Base-by-base conservation (phyloP, 1,140 invertebrate species). In the Campoletis sonorensis region DNA sequence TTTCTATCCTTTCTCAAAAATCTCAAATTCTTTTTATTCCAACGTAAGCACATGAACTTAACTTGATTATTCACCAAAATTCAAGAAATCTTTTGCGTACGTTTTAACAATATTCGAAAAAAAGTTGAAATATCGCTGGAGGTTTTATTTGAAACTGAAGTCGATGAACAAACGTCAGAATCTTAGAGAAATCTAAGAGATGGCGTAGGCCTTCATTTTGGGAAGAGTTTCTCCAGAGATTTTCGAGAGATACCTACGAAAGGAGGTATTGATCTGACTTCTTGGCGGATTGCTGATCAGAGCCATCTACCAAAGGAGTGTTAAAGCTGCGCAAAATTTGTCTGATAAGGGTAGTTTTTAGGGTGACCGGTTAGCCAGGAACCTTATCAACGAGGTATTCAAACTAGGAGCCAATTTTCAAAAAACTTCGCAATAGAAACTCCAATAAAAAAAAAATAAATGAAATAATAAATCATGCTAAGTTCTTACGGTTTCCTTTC, bases 141-240 rank as follows among this genome's bases (percentile, higher is more conserved):
- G 30, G 11, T 11, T 45, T 8, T 45, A 45, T 45, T 45, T 1
- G 11, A 45, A 45, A 45, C 40, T 4, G 1, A 45, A 45, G 40
- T 18, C 11, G 49, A 16, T n/a, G 64, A 37, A 68, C 13, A 77
- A 49, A 30, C 49, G 71, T 15, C 58, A n/a, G 33, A 76, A 76
- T 26, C 27, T 30, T 27, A 0, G 23, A 15, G n/a, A 61, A 78
- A 77, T 85, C 88, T 85, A 73, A 88, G 86, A 90, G 88, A 90
- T 90, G 89, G 89, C 89, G 89, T 83, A 84, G 70, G 81, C 67
- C 83, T 85, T 88, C 89, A 90, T 90, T 90, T 90, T 90, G 81
- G 51, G 49, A 75, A 40, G 13, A 70, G 26, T n/a, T 11, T 79
- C 78, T 64, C 51, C 11, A n/a, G 73, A 30, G 51, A 77, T 61